These are phyloP conservation scores for Dicentrarchus labrax DNA, from an alignment of 2,113 vertebrate species.

Conservation along the genomic window DNA sequence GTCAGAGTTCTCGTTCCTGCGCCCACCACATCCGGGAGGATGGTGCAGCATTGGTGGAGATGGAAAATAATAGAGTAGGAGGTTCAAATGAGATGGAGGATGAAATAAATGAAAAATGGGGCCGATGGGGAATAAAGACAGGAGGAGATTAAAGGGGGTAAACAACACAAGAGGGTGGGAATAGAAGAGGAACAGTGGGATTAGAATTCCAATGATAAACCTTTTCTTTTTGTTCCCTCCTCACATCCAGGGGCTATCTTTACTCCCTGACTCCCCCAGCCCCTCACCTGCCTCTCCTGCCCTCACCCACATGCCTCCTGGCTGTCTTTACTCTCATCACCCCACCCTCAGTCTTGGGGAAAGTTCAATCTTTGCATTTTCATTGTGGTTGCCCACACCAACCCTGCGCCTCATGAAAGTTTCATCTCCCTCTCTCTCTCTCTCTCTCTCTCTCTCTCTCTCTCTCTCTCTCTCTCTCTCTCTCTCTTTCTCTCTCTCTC, in stretches of 20 bases:
- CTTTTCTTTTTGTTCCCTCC: slow-evolving; percentile 37
- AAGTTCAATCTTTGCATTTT: slow-evolving; percentile 83
- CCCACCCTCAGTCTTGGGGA: slow-evolving; percentile 58
- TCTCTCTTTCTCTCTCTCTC: background rate
- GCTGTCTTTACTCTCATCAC: slow-evolving; percentile 64
- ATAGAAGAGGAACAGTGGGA: slow-evolving; percentile 38
- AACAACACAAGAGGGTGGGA: slow-evolving; percentile 27
- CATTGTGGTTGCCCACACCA: slow-evolving; percentile 68
- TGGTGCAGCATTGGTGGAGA: background rate
- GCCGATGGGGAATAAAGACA: slow-evolving; percentile 9
- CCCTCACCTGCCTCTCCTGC: slow-evolving; percentile 7
- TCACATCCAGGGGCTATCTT: slow-evolving; percentile 55
- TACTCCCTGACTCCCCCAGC: slow-evolving; percentile 32
- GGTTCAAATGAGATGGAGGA: slow-evolving; percentile 10
- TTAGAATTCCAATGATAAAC: slow-evolving; percentile 48
- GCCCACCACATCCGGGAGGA: slow-evolving; percentile 38
- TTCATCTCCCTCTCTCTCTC: slow-evolving; percentile 61
- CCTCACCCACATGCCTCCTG: slow-evolving; percentile 29
- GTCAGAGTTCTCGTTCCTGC: slow-evolving; percentile 37
- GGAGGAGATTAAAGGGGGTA: slow-evolving; percentile 34
- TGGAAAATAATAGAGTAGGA: slow-evolving; percentile 40
- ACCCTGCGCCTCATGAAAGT: slow-evolving; percentile 76
- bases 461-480: background rate
- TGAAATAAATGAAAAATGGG: slow-evolving; percentile 53
- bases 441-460: slow-evolving; percentile 1